Evolutionary conservation across 2,113 vertebrate genomes (phyloP).

Genomic region (Pan troglodytes): DNA sequence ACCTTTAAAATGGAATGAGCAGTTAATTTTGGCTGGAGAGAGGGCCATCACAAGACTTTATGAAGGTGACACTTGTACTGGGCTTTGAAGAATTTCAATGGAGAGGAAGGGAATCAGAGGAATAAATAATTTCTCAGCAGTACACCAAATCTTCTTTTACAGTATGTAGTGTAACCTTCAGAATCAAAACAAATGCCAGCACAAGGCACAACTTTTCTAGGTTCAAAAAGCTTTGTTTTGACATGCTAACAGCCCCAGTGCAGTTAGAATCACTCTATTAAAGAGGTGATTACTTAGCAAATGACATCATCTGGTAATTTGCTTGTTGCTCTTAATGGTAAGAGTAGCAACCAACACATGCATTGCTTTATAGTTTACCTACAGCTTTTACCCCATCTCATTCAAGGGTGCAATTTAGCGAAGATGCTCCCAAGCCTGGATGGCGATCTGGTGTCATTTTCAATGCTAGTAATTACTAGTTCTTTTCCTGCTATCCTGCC

Average conservation of each 20-base stretch:
- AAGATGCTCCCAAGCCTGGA: neutral
- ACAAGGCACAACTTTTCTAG: neutral
- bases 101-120: neutral
- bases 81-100: neutral
- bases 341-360: neutral
- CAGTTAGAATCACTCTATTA: neutral
- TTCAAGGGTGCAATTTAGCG: neutral
- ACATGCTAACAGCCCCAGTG: neutral
- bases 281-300: constrained; percentile 38
- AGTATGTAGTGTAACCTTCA: neutral
- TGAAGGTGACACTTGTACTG: neutral
- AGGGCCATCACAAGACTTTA: neutral
- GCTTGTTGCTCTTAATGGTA: neutral
- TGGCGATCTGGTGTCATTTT: neutral
- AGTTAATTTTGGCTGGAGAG: constrained; percentile 20
- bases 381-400: neutral
- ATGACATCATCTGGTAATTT: neutral
- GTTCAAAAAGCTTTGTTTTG: constrained; percentile 18
- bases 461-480: no score
- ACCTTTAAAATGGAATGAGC: neutral
- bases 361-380: neutral
- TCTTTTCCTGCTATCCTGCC: neutral
- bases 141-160: neutral
- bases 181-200: constrained; percentile 5
- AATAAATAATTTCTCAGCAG: neutral